phyloP scores from a whole-genome alignment of 1,140 invertebrate genomes.

The Monomorium pharaonis region DNA sequence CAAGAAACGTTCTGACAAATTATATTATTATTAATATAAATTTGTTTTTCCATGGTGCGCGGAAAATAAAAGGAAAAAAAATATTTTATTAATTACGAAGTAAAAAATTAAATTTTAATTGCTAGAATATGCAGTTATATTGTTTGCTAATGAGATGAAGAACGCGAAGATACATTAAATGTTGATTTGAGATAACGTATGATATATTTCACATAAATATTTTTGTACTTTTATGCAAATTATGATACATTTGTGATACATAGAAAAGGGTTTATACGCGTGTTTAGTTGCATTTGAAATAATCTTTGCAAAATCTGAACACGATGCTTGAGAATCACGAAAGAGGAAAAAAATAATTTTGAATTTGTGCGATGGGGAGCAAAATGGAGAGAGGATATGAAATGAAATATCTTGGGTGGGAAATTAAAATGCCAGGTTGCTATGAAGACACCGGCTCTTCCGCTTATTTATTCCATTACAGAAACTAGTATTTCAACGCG shows the following conservation, averaged over 20 bases:
- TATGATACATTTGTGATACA: neutral
- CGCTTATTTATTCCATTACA: conserved; percentile 78
- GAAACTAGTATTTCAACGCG: conserved; percentile 17
- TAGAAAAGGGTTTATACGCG: neutral
- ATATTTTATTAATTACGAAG: neutral
- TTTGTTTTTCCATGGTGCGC: neutral
- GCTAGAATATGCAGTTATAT: neutral
- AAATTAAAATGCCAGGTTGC: conserved; percentile 75
- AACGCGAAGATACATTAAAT: neutral
- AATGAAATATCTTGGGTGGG: conserved; percentile 72
- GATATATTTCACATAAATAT: neutral
- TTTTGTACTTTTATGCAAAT: conserved; percentile 1
- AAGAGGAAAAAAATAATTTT: conserved; percentile 18
- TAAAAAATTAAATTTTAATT: neutral
- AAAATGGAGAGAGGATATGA: neutral
- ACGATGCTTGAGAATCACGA: neutral
- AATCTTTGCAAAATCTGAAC: neutral
- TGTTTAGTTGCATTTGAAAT: neutral
- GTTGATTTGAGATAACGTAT: neutral
- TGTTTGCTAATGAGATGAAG: neutral
- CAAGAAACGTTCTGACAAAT: neutral
- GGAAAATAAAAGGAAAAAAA: neutral
- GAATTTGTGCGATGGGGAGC: neutral
- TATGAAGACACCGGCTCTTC: conserved; percentile 60
- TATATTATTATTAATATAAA: neutral